Percentiles rank a stretch among this genome's conserved stretches.
Evolutionary conservation across 2,888 invertebrate species (phyloP).

Genomic region (Drosophila conformis): DNA sequence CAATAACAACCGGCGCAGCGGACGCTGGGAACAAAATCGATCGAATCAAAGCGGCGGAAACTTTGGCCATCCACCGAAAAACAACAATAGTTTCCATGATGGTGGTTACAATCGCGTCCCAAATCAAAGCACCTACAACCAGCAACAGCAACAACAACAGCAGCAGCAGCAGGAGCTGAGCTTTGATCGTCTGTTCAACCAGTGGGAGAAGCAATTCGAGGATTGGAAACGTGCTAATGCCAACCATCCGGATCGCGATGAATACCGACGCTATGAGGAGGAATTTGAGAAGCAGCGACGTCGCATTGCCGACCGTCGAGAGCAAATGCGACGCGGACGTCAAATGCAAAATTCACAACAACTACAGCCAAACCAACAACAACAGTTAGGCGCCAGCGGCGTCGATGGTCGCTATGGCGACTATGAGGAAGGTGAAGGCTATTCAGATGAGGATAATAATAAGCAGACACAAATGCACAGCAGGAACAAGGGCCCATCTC

Average conservation of each 20-base stretch:
- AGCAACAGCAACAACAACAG: slow-evolving; percentile 90
- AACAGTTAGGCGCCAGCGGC: background rate
- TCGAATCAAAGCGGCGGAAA: slow-evolving; percentile 28
- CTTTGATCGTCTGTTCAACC: slow-evolving; percentile 94
- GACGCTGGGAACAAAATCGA: slow-evolving; percentile 43
- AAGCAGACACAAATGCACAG: background rate
- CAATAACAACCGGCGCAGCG: slow-evolving; percentile 20
- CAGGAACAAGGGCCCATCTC: background rate
- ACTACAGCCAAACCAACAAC: slow-evolving; percentile 6
- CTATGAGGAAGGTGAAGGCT: slow-evolving; percentile 2
- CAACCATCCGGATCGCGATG: slow-evolving; percentile 95
- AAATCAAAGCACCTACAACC: slow-evolving; percentile 86
- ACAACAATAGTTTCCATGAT: slow-evolving; percentile 31
- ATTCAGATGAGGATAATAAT: slow-evolving; percentile 3
- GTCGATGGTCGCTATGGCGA: background rate
- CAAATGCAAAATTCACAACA: slow-evolving; percentile 50
- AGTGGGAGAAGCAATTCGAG: slow-evolving; percentile 96
- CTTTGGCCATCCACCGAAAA: slow-evolving; percentile 21
- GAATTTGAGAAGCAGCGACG: slow-evolving; percentile 94
- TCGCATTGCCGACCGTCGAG: slow-evolving; percentile 91
- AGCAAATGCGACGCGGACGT: slow-evolving; percentile 90
- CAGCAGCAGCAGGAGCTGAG: slow-evolving; percentile 90
- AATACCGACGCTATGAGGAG: slow-evolving; percentile 93
- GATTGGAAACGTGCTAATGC: slow-evolving; percentile 96
- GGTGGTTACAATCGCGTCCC: slow-evolving; percentile 22